Conservation (phyloP, 2,888 invertebrate species). For the Chrysolina americana region DNA sequence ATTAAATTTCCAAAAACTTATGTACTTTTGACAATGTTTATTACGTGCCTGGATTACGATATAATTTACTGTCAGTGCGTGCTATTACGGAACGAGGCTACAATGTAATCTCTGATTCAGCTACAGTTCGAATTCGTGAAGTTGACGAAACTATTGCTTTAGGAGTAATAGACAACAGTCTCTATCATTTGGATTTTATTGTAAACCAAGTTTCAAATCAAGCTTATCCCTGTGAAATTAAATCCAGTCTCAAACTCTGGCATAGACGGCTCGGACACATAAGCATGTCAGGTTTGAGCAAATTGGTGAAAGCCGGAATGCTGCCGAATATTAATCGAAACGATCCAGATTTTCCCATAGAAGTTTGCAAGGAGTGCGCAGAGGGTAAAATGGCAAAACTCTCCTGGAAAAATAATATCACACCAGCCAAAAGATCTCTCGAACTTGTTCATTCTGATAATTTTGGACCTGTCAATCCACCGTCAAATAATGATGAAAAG, state of each 20-base stretch:
- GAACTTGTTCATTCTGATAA: conserved; percentile 14
- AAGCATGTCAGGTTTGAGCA: conserved; percentile 3
- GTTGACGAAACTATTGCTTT: neutral
- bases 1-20: neutral
- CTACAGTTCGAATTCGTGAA: neutral
- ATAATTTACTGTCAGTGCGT: neutral
- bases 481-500: neutral
- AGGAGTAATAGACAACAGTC: conserved; percentile 11
- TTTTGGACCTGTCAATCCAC: conserved; percentile 10
- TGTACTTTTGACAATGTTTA: conserved; percentile 2
- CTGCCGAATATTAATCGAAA: conserved; percentile 4
- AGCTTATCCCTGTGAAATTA: conserved; percentile 11
- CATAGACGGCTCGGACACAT: neutral
- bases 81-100: neutral
- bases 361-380: conserved; percentile 6
- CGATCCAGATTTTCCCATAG: neutral
- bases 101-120: neutral
- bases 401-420: conserved; percentile 2
- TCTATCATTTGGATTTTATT: conserved; percentile 8
- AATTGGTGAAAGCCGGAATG: conserved; percentile 12
- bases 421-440: neutral
- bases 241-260: neutral
- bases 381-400: conserved; percentile 4
- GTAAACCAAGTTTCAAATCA: conserved; percentile 10
- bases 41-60: conserved; percentile 2